These are phyloP conservation scores for Limenitis camilla DNA, from an alignment of 2,888 invertebrate genomes.

Conservation along the genomic window DNA sequence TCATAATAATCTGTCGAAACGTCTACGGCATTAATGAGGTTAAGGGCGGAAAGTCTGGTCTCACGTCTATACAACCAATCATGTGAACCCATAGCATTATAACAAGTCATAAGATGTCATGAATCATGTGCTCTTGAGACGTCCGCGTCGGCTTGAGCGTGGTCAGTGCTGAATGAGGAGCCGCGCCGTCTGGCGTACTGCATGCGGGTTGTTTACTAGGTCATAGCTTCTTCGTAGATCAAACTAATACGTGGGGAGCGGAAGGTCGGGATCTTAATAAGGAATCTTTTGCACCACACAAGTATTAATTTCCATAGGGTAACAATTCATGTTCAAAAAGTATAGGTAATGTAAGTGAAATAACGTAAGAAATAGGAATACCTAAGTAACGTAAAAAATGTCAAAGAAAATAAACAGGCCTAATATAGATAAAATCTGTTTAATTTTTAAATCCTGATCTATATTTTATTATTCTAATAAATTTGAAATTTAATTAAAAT, in stretches of 20 bases:
- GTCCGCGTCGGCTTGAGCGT: constrained; percentile 34
- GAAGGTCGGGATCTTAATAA: constrained; percentile 1
- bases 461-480: too few relatives aligned
- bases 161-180: constrained; percentile 47
- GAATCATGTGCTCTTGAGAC: constrained; percentile 28
- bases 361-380: background rate
- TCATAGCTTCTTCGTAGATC: constrained; percentile 37
- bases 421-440: too few relatives aligned
- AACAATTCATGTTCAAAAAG: too few relatives aligned
- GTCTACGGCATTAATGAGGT: background rate
- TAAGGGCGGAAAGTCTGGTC: constrained; percentile 11
- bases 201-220: constrained; percentile 49
- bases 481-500: too few relatives aligned
- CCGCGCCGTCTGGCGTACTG: constrained; percentile 49
- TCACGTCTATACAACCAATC: constrained; percentile 14
- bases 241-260: constrained; percentile 14
- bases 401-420: too few relatives aligned
- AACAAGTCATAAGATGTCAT: constrained; percentile 14
- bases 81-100: constrained; percentile 13
- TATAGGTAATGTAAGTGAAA: too few relatives aligned
- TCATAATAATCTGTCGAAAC: background rate
- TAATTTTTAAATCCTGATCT: too few relatives aligned
- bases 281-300: background rate
- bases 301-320: too few relatives aligned
- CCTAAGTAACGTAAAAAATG: too few relatives aligned